phyloP scores from a whole-genome alignment of 2,113 vertebrate species.

The Riparia riparia region DNA sequence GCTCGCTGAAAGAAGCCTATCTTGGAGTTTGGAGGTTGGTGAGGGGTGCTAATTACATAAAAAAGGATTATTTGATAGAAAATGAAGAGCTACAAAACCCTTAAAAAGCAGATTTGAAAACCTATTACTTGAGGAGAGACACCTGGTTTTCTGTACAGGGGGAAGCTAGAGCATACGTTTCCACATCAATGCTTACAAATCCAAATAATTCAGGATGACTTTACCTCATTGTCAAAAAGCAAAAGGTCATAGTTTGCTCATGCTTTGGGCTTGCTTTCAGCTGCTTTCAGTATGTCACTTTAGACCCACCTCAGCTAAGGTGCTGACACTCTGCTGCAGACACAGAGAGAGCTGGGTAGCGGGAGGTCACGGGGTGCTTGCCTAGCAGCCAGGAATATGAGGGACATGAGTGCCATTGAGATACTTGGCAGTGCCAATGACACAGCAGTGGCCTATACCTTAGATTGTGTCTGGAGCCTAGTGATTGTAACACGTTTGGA shows the following conservation, averaged over 20 bases:
- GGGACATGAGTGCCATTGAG: neutral
- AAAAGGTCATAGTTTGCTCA: conserved; percentile 1
- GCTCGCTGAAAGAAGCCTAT: conserved; percentile 83
- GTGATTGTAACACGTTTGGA: neutral
- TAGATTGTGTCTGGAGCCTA: neutral
- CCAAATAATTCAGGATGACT: conserved; percentile 39
- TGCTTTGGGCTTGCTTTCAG: conserved; percentile 48
- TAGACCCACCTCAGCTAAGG: conserved; percentile 13
- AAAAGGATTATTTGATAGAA: conserved; percentile 90
- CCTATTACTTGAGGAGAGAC: neutral
- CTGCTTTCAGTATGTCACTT: conserved; percentile 24
- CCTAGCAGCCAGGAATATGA: neutral
- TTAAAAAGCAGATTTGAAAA: conserved; percentile 70
- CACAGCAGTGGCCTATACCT: neutral
- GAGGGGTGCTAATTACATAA: conserved; percentile 86
- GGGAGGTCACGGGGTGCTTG: accelerated
- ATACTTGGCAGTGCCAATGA: neutral
- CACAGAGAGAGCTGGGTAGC: neutral
- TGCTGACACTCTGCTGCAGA: neutral
- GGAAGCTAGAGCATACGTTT: conserved; percentile 43
- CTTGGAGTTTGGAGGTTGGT: conserved; percentile 90
- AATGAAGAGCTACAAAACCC: conserved; percentile 94
- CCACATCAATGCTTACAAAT: conserved; percentile 37
- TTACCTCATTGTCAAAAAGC: conserved; percentile 57
- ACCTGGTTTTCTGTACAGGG: conserved; percentile 22